Percentiles rank a stretch among this genome's conserved stretches.
Evolutionary conservation across 2,113 vertebrate genomes (phyloP).

Genomic region (Rhinolophus ferrumequinum): DNA sequence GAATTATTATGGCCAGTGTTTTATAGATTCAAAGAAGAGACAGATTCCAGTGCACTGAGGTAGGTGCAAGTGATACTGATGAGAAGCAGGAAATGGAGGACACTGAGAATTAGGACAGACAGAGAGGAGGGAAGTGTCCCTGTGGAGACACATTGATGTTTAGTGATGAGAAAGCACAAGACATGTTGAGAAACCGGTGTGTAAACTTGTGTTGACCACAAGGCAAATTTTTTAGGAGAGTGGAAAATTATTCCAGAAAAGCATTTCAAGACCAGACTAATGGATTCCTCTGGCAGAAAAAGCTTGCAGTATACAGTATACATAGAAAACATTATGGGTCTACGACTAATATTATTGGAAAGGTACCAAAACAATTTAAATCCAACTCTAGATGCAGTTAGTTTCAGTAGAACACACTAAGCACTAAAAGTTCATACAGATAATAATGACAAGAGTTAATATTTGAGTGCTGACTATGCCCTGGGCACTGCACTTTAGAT

Average conservation of each 20-base stretch:
- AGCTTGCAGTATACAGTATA: not conserved
- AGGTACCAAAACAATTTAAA: not conserved
- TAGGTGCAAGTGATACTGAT: not conserved
- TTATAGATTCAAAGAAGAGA: not conserved
- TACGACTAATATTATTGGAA: not conserved
- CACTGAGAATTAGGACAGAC: not conserved
- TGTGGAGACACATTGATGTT: not conserved
- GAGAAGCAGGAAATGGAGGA: not conserved
- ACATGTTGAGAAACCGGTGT: not conserved
- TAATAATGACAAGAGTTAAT: not conserved
- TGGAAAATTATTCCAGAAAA: not conserved
- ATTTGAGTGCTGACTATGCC: not conserved
- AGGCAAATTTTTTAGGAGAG: not conserved
- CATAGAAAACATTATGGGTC: not conserved
- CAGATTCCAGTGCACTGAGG: not conserved
- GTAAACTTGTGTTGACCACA: not conserved
- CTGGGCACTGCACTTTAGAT: too few relatives aligned
- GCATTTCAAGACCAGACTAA: not conserved
- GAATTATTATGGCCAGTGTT: not conserved
- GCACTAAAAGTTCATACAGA: not conserved
- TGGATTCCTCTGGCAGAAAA: not conserved
- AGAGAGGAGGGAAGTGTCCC: not conserved
- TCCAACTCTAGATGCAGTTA: not conserved
- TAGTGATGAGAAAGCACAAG: not conserved
- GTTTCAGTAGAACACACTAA: not conserved